A percentile compares a stretch with the other conserved stretches of the same genome.
These are phyloP conservation scores for Orthosia gracilis DNA, from an alignment of 2,888 invertebrate genomes.

Conservation along the genomic window DNA sequence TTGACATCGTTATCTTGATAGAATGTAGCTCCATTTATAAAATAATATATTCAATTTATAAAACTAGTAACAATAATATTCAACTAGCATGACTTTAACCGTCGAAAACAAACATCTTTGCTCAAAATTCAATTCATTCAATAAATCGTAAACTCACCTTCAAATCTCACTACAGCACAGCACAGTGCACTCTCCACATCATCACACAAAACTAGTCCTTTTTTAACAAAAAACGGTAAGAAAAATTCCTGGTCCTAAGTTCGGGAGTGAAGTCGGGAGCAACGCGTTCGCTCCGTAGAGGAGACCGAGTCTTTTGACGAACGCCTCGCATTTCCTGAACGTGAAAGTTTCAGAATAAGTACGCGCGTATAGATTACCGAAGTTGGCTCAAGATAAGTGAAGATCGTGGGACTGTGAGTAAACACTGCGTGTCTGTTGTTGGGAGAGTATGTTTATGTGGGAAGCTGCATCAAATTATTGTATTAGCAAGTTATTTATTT, in stretches of 20 bases:
- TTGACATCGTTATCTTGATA: no score
- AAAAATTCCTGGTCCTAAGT: slow-evolving; percentile 24
- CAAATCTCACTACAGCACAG: slow-evolving; percentile 31
- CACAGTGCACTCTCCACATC: slow-evolving; percentile 53
- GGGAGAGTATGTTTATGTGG: neutral
- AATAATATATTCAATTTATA: no score
- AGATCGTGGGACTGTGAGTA: slow-evolving; percentile 42
- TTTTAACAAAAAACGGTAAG: neutral
- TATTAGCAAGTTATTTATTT: no score
- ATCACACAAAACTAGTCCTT: slow-evolving; percentile 29
- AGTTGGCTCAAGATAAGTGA: slow-evolving; percentile 54
- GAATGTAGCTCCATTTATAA: no score
- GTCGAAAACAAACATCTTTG: neutral
- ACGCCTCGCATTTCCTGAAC: slow-evolving; percentile 59
- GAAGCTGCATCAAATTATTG: neutral
- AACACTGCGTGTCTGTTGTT: slow-evolving; percentile 29
- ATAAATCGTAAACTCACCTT: slow-evolving; percentile 33
- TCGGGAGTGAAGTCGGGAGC: slow-evolving; percentile 23
- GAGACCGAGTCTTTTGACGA: slow-evolving; percentile 62
- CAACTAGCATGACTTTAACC: neutral
- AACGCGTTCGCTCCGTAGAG: slow-evolving; percentile 62
- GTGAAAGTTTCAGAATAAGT: slow-evolving; percentile 67
- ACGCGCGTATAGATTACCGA: slow-evolving; percentile 49
- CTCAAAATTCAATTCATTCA: neutral
- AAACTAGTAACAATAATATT: neutral